Evolutionary conservation across 2,888 invertebrate genomes (phyloP).

Genomic region (Lathronympha strigana): DNA sequence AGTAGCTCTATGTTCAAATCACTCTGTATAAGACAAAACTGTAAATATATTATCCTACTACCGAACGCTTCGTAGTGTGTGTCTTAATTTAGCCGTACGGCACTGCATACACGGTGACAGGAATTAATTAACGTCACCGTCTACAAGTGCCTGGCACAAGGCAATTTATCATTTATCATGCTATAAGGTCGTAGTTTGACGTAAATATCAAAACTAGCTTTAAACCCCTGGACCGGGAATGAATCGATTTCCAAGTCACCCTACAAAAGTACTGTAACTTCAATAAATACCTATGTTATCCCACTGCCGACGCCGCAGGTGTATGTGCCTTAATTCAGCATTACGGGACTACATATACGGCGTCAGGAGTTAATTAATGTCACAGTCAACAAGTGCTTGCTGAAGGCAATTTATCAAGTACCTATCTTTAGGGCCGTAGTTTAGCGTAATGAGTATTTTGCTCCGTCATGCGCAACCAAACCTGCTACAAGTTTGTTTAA

Average conservation of each 20-base stretch:
- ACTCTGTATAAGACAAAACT: too few relatives aligned
- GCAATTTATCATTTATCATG: constrained; percentile 1
- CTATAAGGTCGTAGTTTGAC: neutral
- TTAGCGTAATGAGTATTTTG: neutral
- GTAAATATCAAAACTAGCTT: too few relatives aligned
- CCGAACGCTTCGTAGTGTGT: neutral
- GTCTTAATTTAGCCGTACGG: neutral
- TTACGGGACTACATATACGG: neutral
- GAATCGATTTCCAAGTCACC: too few relatives aligned
- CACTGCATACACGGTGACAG: neutral
- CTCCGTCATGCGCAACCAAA: neutral
- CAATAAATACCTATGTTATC: too few relatives aligned
- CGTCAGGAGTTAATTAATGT: constrained; percentile 22
- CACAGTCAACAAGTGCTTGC: constrained; percentile 3
- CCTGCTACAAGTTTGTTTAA: too few relatives aligned
- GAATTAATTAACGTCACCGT: constrained; percentile 21
- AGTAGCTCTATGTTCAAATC: too few relatives aligned
- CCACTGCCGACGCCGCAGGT: neutral
- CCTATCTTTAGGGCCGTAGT: neutral
- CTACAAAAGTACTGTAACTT: too few relatives aligned
- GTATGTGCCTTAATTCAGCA: neutral
- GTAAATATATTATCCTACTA: too few relatives aligned
- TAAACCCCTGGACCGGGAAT: too few relatives aligned
- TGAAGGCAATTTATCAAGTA: constrained; percentile 10
- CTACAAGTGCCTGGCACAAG: neutral